Evolutionary conservation across 2,888 invertebrate genomes (phyloP), one percentile per base, ranked within the genome.

Genomic region (Trachelus iudaicus): DNA sequence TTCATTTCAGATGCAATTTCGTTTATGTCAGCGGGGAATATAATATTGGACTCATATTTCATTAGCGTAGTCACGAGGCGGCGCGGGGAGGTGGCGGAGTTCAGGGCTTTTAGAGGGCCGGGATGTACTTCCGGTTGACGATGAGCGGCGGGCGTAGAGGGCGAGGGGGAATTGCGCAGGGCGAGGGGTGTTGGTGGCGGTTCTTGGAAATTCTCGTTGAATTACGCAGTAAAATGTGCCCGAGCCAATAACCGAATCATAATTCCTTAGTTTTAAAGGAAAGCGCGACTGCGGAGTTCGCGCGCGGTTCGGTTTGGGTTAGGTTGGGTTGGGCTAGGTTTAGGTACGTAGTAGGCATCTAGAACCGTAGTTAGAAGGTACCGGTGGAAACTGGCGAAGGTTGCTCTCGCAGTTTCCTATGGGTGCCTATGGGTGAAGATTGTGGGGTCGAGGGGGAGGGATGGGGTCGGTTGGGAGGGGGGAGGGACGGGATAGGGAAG

Each of bases 171-270:
- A 40, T 6, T 15, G 40, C 37, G 37, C 4, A 23, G 30, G 30
- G 30, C 1, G 30, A 11, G 76, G 81, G 56, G 78, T 1, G 31
- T 1, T 31, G 77, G 83, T 81, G 81, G 69, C 77, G 77, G 83
- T 82, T 33, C 71, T 69, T 83, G 86, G 80, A 84, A 86, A 86
- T 87, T 87, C 81, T 35, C 78, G 83, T 85, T 80, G 84, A 88
- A 87, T 87, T 86, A 86, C 86, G 83, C 87, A 83, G 80, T 85
- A 84, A 86, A 89, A 86, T 83, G 82, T 81, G 79, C 81, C 84
- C 9, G 77, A 84, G 86, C 85, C 86, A 85, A 87, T 88, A 89
- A 87, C 84, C 85, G 85, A 87, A 89, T 89, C 86, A 87, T 88
- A 89, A 87, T 87, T 88, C 82, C 86, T 88, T 84, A 85, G 87